Percentiles rank a stretch among this genome's conserved stretches.
phyloP scores from a whole-genome alignment of 1,140 invertebrate species.

The Theocolax elegans region DNA sequence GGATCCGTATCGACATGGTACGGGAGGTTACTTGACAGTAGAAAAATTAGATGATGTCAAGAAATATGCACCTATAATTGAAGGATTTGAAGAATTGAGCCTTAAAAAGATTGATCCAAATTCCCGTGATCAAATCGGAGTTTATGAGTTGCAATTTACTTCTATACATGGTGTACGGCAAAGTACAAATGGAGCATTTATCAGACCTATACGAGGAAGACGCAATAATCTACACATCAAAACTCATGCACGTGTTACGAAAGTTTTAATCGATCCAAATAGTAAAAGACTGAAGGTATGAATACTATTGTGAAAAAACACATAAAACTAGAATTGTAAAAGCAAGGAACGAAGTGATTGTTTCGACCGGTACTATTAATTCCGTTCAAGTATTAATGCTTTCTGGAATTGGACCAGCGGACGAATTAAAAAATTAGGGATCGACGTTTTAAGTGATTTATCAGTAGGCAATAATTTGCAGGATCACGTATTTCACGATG shows the following conservation, averaged over 20 bases:
- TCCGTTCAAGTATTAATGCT: neutral
- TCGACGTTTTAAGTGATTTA: constrained; percentile 68
- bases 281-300: constrained; percentile 36
- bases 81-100: constrained; percentile 10
- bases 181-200: constrained; percentile 77
- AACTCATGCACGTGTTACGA: constrained; percentile 74
- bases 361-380: neutral
- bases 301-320: constrained; percentile 44
- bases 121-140: constrained; percentile 67
- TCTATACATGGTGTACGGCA: constrained; percentile 71
- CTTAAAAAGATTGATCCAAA: neutral
- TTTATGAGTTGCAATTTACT: constrained; percentile 74
- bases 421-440: constrained; percentile 55
- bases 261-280: constrained; percentile 66
- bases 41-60: constrained; percentile 68
- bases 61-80: neutral
- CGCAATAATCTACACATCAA: constrained; percentile 77
- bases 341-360: neutral
- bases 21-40: constrained; percentile 72
- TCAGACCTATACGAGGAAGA: constrained; percentile 73
- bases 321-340: neutral
- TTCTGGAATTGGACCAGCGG: neutral
- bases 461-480: constrained; percentile 67
- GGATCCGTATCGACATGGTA: constrained; percentile 72
- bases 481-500: constrained; percentile 61